Evolutionary conservation across 1,140 invertebrate species (phyloP).

Genomic region (Orius insidiosus): DNA sequence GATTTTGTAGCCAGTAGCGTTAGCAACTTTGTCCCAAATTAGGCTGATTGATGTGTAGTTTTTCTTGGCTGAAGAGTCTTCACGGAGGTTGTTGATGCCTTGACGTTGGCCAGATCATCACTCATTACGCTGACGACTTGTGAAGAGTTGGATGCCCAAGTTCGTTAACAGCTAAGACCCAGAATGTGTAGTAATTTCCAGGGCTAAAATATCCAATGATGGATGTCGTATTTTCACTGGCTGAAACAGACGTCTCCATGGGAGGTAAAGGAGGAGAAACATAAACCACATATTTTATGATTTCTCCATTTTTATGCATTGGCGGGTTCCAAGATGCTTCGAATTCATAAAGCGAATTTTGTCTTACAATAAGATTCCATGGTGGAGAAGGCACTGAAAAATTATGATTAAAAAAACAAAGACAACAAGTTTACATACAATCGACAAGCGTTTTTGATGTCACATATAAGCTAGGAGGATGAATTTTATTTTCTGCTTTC

Average conservation of each 20-base stretch:
- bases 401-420: slow-evolving; percentile 7
- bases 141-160: slow-evolving; percentile 31
- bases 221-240: slow-evolving; percentile 27
- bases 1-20: slow-evolving; percentile 43
- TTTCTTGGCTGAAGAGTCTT: slow-evolving; percentile 24
- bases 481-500: slow-evolving; percentile 22
- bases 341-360: slow-evolving; percentile 42
- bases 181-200: slow-evolving; percentile 50
- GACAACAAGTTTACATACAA: not conserved
- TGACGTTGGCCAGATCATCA: slow-evolving; percentile 42
- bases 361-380: slow-evolving; percentile 39
- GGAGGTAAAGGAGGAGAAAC: slow-evolving; percentile 37
- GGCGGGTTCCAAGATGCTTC: slow-evolving; percentile 50
- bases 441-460: not conserved
- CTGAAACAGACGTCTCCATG: slow-evolving; percentile 22
- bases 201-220: slow-evolving; percentile 39
- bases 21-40: slow-evolving; percentile 37
- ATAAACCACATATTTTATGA: slow-evolving; percentile 44
- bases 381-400: slow-evolving; percentile 42
- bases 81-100: slow-evolving; percentile 35
- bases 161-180: slow-evolving; percentile 51
- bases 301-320: slow-evolving; percentile 37
- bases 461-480: not conserved
- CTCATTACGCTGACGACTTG: slow-evolving; percentile 33
- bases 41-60: slow-evolving; percentile 34